Conservation (phyloP, 2,113 vertebrate genomes). For the Centropus unirufus region DNA sequence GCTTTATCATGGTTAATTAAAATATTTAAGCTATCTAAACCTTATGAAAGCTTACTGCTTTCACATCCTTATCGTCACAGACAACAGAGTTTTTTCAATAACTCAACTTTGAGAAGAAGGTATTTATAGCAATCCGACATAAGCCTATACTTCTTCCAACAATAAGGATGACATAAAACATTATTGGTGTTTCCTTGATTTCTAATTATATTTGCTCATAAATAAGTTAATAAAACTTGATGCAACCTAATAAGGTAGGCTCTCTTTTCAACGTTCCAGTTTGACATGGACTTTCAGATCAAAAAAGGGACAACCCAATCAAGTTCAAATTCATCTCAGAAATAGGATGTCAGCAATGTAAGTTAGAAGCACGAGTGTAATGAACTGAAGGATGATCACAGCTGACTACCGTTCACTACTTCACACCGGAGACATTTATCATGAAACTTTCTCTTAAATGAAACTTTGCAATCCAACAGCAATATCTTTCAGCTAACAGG, state of each 20-base stretch:
- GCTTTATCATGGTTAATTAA: neutral
- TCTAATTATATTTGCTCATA: neutral
- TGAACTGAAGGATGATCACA: constrained; percentile 15
- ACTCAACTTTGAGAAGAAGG: neutral
- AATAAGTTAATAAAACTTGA: constrained; percentile 4
- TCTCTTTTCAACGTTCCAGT: neutral
- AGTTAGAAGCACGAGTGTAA: neutral
- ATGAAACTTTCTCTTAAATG: constrained; percentile 32
- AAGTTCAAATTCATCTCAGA: neutral
- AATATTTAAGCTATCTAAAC: neutral
- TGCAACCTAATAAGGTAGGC: neutral
- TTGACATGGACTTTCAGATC: neutral
- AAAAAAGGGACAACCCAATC: neutral
- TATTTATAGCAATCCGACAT: neutral
- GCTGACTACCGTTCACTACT: neutral
- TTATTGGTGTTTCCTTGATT: neutral
- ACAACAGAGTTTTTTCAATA: neutral
- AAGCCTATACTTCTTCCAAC: neutral
- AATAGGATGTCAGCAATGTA: neutral
- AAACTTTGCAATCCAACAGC: constrained; percentile 42
- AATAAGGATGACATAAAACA: neutral
- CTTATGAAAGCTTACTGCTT: neutral
- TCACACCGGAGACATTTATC: constrained; percentile 19
- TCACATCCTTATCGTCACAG: neutral
- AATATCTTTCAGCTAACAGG: constrained; percentile 9